These are phyloP conservation scores for Xiphorhynchus erythropygius DNA, from an alignment of 2,797 vertebrate species.

Conservation along the genomic window DNA sequence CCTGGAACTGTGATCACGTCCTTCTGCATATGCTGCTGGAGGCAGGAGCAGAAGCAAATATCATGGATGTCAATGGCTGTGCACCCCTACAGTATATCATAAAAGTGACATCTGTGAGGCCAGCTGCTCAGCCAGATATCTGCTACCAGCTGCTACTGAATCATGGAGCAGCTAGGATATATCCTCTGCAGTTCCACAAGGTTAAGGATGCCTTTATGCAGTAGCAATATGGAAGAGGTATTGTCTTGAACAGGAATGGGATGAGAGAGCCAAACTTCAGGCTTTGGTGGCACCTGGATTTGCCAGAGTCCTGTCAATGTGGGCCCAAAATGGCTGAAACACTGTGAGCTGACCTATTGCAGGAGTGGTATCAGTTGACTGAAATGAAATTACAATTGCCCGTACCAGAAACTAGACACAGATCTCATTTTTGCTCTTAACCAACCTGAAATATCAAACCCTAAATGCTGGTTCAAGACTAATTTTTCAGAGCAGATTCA, in stretches of 20 bases:
- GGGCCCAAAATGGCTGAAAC: neutral
- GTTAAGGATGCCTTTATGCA: conserved; percentile 63
- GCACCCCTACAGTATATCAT: conserved; percentile 91
- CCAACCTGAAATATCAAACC: neutral
- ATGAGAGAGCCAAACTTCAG: neutral
- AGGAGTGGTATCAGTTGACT: neutral
- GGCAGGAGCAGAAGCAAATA: conserved; percentile 84
- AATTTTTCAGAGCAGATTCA: neutral
- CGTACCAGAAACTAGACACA: neutral
- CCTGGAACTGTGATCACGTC: conserved; percentile 94
- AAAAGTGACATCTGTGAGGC: conserved; percentile 87
- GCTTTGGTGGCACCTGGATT: neutral
- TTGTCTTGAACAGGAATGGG: neutral
- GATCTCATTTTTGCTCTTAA: neutral
- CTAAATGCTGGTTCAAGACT: neutral
- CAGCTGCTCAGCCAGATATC: conserved; percentile 82
- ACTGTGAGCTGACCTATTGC: neutral
- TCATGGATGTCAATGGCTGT: conserved; percentile 94
- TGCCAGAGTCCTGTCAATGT: neutral
- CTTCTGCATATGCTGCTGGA: conserved; percentile 92
- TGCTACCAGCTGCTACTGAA: conserved; percentile 95
- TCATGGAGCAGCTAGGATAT: conserved; percentile 86
- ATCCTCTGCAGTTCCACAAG: conserved; percentile 96
- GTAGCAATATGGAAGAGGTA: neutral
- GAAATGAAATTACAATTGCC: neutral